Evolutionary conservation across 2,797 vertebrate species (phyloP).

Genomic region (Propithecus deckenii): DNA sequence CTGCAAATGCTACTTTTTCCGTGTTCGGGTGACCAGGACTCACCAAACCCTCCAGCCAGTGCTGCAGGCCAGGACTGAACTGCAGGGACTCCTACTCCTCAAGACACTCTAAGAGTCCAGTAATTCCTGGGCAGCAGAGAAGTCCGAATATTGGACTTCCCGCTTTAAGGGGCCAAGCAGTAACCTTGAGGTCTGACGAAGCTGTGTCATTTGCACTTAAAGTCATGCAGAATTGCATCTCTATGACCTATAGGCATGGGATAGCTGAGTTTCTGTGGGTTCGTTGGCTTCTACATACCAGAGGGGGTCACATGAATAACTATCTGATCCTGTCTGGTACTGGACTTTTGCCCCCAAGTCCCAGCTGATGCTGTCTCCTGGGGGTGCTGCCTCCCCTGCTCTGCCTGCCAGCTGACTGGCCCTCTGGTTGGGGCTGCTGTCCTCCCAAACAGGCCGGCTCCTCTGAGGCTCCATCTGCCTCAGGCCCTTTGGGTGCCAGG

Average conservation of each 20-base stretch:
- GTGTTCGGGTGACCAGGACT: neutral
- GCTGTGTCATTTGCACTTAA: neutral
- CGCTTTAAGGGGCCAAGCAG: neutral
- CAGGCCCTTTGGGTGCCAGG: neutral
- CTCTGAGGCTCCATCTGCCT: neutral
- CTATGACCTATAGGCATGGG: neutral
- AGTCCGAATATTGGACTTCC: neutral
- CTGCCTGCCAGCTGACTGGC: neutral
- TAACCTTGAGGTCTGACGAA: neutral
- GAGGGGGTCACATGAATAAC: neutral
- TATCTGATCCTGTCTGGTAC: neutral
- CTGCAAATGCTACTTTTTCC: neutral
- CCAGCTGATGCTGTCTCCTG: neutral
- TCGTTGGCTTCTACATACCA: neutral
- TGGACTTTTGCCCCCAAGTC: neutral
- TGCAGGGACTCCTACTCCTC: neutral
- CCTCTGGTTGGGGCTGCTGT: rapidly evolving
- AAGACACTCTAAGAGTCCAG: neutral
- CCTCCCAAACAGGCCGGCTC: neutral
- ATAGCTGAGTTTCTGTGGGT: neutral
- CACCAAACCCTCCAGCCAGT: neutral
- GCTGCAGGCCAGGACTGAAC: neutral
- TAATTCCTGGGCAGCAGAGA: no score
- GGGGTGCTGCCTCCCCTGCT: neutral
- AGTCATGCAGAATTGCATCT: neutral